Evolutionary conservation across 2,797 vertebrate genomes (phyloP).

Genomic region (Lateolabrax maculatus): DNA sequence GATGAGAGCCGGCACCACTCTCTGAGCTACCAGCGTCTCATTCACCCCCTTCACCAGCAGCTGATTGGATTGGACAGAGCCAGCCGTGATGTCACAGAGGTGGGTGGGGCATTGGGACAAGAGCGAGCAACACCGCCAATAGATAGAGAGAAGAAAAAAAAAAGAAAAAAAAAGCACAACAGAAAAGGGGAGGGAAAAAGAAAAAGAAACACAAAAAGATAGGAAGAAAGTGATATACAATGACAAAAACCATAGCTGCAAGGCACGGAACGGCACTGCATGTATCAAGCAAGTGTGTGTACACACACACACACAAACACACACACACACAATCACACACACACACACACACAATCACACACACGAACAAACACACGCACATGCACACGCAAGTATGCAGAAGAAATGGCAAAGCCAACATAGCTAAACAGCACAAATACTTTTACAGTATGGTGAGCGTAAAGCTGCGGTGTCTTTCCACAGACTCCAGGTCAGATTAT

Average conservation of each 20-base stretch:
- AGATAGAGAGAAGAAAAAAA: constrained; percentile 84
- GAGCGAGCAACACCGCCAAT: constrained; percentile 93
- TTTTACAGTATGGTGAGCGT: constrained; percentile 70
- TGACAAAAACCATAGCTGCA: constrained; percentile 89
- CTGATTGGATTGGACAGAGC: constrained; percentile 93
- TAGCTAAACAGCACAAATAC: constrained; percentile 84
- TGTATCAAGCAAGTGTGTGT: constrained; percentile 68
- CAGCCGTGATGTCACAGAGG: constrained; percentile 94
- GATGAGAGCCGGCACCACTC: constrained; percentile 99
- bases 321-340: constrained; percentile 9
- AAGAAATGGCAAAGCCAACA: constrained; percentile 87
- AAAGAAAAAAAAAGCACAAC: constrained; percentile 72
- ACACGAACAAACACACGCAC: constrained; percentile 38
- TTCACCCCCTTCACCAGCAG: constrained; percentile 99
- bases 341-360: neutral
- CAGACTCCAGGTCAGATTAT: constrained; percentile 68
- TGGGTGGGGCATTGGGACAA: constrained; percentile 91
- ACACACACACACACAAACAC: constrained; percentile 26
- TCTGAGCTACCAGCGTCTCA: constrained; percentile 99
- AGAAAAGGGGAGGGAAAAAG: constrained; percentile 81
- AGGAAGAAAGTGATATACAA: constrained; percentile 92
- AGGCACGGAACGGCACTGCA: constrained; percentile 75
- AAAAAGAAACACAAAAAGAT: constrained; percentile 85
- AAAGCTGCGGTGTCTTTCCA: constrained; percentile 59
- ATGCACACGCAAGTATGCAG: constrained; percentile 60